Conservation (phyloP, 2,888 invertebrate genomes). For the Herminia tarsipennalis region DNA sequence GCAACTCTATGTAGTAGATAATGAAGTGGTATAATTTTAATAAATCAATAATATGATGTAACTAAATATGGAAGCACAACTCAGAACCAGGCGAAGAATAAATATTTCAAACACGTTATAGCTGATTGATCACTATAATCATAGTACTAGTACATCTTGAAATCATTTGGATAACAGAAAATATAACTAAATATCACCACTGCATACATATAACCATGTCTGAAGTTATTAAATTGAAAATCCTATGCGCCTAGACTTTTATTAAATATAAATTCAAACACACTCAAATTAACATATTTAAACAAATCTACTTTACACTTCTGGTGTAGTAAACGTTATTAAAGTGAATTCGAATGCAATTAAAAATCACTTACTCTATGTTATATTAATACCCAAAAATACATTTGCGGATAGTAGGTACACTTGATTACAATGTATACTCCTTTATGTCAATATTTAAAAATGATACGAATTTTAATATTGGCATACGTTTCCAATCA, state of each 20-base stretch:
- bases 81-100: background rate
- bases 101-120: conserved; percentile 15
- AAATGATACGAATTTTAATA: conserved; percentile 15
- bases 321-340: conserved; percentile 24
- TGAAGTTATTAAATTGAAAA: conserved; percentile 30
- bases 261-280: conserved; percentile 31
- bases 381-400: conserved; percentile 36
- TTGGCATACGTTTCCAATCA: conserved; percentile 23
- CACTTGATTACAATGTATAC: conserved; percentile 18
- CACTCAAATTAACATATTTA: conserved; percentile 34
- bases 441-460: conserved; percentile 16
- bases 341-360: conserved; percentile 23
- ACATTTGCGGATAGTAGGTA: conserved; percentile 26
- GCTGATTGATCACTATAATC: conserved; percentile 12
- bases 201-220: conserved; percentile 31
- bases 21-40: too few relatives aligned
- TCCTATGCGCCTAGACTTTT: conserved; percentile 32
- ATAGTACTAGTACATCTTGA: conserved; percentile 20
- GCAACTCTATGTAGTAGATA: background rate
- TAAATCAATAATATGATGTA: conserved; percentile 12
- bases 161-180: conserved; percentile 28
- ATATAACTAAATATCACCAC: conserved; percentile 39
- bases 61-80: conserved; percentile 26
- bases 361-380: conserved; percentile 25
- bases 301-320: conserved; percentile 29